Base-by-base conservation (phyloP, 2,113 vertebrate genomes). In the Leiothrix lutea region DNA sequence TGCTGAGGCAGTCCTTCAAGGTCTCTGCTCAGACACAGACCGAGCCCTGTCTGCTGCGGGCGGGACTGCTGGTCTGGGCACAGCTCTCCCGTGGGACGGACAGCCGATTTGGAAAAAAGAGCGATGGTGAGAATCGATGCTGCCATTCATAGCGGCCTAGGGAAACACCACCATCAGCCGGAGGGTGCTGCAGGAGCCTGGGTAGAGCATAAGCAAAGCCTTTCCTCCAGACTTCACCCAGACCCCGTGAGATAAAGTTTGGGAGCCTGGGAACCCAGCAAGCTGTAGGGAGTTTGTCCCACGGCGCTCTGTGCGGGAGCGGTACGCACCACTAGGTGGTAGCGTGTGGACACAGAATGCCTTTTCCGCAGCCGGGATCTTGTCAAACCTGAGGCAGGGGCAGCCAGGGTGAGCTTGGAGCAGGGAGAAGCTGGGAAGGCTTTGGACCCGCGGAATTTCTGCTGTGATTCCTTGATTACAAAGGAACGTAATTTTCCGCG, bases 31-130 rank as follows among this genome's bases (percentile, higher is more conserved):
- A 13, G 40, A 14, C n/a, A 4, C 22, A 51, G 36, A 6, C 31
- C 12, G 44, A 44, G 31, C 21, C 51, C 57, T 40, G 29, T 2
- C 14, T 35, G n/a, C 62, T 60, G 26, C 86, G 28, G 48, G 40
- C 28, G 60, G 35, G 23, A 7, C 18, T 9, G 53, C 6, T 18
- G 48, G 8, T 15, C 35, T 33, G 67, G n/a, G 71, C 48, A 69
- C 88, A 75, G n/a, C 33, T 28, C 33, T 16, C 31, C 31, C 3
- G 3, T 1, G 2, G 22, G 8, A 28, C 0, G 0, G n/a, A 6
- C 54, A 21, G 45, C 4, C 35, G 7, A 1, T 10, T 7, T 22
- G 18, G 10, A 6, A 14, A 8, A 29, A 40, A 20, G 51, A 31
- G 2, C 0, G 1, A 2, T 3, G 12, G 3, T 6, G 53, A 33